These are phyloP conservation scores for Drosophila kohkoa DNA, from an alignment of 1,140 invertebrate genomes.

Conservation along the genomic window DNA sequence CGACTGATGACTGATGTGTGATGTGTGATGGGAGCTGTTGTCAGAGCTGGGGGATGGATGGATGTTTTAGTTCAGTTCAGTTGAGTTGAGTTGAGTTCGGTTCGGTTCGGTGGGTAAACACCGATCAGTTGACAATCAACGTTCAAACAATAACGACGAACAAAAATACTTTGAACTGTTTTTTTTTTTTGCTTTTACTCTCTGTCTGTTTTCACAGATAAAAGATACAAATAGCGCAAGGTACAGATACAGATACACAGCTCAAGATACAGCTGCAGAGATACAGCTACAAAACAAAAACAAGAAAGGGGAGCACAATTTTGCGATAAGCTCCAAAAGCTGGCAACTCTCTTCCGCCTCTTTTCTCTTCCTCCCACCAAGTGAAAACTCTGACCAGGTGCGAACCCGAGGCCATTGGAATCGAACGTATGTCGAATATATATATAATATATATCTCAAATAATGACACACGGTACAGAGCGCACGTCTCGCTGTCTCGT, in stretches of 20 bases:
- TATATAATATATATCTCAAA: conserved; percentile 9
- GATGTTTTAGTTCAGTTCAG: too few relatives aligned
- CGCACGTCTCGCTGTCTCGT: conserved; percentile 40
- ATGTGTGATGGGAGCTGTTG: background rate
- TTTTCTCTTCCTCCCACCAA: background rate
- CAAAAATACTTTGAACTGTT: conserved; percentile 45
- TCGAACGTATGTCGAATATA: background rate
- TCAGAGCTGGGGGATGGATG: background rate
- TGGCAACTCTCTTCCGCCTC: background rate
- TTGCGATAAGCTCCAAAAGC: conserved; percentile 16
- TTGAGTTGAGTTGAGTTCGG: too few relatives aligned
- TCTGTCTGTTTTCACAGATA: conserved; percentile 64
- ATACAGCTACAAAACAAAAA: background rate
- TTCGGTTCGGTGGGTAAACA: conserved; percentile 51
- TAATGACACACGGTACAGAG: conserved; percentile 16
- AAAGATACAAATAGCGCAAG: conserved; percentile 71
- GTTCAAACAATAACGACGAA: conserved; percentile 71
- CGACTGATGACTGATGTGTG: background rate
- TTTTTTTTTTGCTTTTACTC: background rate
- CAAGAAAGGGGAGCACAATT: background rate
- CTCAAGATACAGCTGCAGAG: conserved; percentile 4
- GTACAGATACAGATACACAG: conserved; percentile 36
- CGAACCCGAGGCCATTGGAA: background rate
- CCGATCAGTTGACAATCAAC: conserved; percentile 80
- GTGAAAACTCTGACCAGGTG: conserved; percentile 5